Conservation (phyloP, 2,113 vertebrate genomes). For the Rhodinocichla rosea region DNA sequence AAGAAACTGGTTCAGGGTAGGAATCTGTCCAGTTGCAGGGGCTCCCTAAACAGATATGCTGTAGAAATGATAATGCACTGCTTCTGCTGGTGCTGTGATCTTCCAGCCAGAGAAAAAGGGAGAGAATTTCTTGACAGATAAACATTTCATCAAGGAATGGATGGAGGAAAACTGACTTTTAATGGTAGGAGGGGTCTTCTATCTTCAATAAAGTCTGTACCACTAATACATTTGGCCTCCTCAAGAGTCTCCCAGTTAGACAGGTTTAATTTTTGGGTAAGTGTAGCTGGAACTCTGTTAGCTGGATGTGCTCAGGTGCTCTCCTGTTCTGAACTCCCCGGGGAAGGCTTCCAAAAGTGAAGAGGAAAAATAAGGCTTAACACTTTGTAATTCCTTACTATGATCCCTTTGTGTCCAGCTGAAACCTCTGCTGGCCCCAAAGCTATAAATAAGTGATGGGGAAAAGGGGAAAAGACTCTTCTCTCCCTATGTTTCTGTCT, state of each 20-base stretch:
- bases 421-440: neutral
- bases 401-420: neutral
- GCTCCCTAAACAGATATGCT: rapidly evolving
- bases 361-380: neutral
- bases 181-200: neutral
- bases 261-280: neutral
- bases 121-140: neutral
- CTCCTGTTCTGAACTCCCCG: rapidly evolving
- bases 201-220: neutral
- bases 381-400: neutral
- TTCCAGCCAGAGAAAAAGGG: neutral
- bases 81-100: neutral
- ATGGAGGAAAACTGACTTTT: neutral
- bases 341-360: neutral
- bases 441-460: neutral
- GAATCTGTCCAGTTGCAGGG: neutral
- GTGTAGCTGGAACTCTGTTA: neutral
- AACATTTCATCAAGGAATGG: too few relatives aligned
- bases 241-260: neutral
- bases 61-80: rapidly evolving
- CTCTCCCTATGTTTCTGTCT: rapidly evolving
- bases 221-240: neutral
- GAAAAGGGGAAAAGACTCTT: neutral
- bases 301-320: neutral
- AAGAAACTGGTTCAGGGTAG: neutral